Evolutionary conservation across 1,140 invertebrate species (phyloP).

Genomic region (Battus philenor): DNA sequence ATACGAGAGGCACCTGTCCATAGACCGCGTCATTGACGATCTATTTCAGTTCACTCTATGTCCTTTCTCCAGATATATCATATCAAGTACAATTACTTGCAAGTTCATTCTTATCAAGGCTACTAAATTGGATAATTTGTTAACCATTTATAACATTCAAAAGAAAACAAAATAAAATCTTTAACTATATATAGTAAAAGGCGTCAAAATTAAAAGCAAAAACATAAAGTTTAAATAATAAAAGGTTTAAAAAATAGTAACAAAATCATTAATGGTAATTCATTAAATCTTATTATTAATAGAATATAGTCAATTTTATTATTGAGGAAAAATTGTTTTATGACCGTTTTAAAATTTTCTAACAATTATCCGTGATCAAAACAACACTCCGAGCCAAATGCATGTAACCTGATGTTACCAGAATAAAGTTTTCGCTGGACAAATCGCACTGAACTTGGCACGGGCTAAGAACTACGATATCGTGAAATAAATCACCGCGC

Average conservation of each 20-base stretch:
- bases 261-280: too few relatives aligned
- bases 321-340: too few relatives aligned
- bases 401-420: slow-evolving; percentile 15
- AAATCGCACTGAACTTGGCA: slow-evolving; percentile 15
- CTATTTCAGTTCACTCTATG: slow-evolving; percentile 50
- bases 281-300: too few relatives aligned
- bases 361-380: slow-evolving; percentile 14
- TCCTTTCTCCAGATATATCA: slow-evolving; percentile 61
- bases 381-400: slow-evolving; percentile 9
- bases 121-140: too few relatives aligned
- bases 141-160: too few relatives aligned
- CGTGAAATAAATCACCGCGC: slow-evolving; percentile 13
- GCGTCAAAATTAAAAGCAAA: too few relatives aligned
- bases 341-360: slow-evolving; percentile 13
- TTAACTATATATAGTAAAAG: too few relatives aligned
- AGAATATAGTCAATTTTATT: too few relatives aligned
- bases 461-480: slow-evolving; percentile 11
- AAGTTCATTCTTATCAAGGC: too few relatives aligned
- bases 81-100: slow-evolving; percentile 24
- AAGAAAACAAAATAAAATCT: too few relatives aligned
- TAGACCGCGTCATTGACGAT: slow-evolving; percentile 46
- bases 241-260: too few relatives aligned
- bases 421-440: slow-evolving; percentile 17
- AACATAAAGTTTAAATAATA: too few relatives aligned
- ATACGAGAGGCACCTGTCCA: slow-evolving; percentile 15